These are phyloP conservation scores for Brenthis daphne DNA, from an alignment of 2,888 invertebrate species.

Conservation along the genomic window DNA sequence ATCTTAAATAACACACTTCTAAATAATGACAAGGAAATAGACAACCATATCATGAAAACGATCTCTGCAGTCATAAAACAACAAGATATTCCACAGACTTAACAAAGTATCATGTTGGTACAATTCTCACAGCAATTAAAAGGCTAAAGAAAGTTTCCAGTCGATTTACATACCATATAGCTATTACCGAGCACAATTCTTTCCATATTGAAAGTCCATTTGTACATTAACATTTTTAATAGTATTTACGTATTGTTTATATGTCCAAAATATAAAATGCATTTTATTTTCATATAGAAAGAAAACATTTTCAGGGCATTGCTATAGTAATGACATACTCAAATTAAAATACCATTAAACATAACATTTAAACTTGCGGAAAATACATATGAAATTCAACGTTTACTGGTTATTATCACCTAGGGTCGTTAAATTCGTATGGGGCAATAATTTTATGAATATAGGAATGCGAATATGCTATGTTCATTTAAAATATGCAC, in stretches of 20 bases:
- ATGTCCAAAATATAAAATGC: background rate
- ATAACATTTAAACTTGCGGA: too few relatives aligned
- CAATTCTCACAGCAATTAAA: conserved; percentile 35
- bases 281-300: background rate
- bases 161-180: conserved; percentile 36
- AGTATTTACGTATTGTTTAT: background rate
- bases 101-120: conserved; percentile 22
- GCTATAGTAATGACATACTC: too few relatives aligned
- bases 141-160: conserved; percentile 29
- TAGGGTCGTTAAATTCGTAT: too few relatives aligned
- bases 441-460: too few relatives aligned
- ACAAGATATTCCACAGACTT: conserved; percentile 13
- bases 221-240: conserved; percentile 17
- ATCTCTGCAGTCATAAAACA: background rate
- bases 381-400: too few relatives aligned
- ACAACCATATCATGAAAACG: background rate
- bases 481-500: too few relatives aligned
- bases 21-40: background rate
- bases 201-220: conserved; percentile 29
- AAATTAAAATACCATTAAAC: too few relatives aligned
- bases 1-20: background rate
- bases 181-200: conserved; percentile 19
- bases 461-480: too few relatives aligned
- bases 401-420: too few relatives aligned
- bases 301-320: too few relatives aligned